A percentile compares a stretch with the other conserved stretches of the same genome.
Conservation (phyloP, 2,888 invertebrate species). For the Chironomus tentans region DNA sequence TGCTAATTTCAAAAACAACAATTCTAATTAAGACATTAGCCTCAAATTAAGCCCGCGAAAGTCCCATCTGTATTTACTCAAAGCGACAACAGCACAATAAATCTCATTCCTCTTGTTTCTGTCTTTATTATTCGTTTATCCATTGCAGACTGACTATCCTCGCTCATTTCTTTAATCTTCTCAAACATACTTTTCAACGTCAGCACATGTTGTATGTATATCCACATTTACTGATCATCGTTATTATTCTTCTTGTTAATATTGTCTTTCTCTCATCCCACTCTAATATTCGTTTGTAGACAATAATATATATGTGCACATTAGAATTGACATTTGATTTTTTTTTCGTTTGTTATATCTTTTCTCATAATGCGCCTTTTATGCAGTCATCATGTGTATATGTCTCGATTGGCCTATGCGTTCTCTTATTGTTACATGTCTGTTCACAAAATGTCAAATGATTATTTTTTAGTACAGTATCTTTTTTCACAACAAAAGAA, state of each 20-base stretch:
- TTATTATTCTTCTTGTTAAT: neutral
- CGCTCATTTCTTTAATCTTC: neutral
- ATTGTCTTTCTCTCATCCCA: neutral
- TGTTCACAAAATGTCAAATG: neutral
- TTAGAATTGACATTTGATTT: neutral
- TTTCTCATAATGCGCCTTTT: neutral
- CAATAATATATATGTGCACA: neutral
- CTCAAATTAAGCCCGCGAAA: neutral
- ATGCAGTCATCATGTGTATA: neutral
- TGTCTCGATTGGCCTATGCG: neutral
- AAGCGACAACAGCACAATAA: constrained; percentile 17
- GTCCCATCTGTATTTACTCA: neutral
- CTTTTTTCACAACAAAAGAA: no score
- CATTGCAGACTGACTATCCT: neutral
- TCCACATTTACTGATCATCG: neutral
- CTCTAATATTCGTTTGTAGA: no score
- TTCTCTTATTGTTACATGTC: neutral
- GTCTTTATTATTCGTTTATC: neutral
- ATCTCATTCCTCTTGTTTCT: constrained; percentile 1
- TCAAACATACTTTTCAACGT: neutral
- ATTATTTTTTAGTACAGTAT: no score
- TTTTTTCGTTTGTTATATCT: neutral
- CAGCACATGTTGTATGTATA: neutral
- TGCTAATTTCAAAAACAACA: no score
- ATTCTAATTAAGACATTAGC: neutral